These are phyloP conservation scores for Cataglyphis rosenhaueri DNA, from an alignment of 2,888 invertebrate genomes.

Conservation along the genomic window DNA sequence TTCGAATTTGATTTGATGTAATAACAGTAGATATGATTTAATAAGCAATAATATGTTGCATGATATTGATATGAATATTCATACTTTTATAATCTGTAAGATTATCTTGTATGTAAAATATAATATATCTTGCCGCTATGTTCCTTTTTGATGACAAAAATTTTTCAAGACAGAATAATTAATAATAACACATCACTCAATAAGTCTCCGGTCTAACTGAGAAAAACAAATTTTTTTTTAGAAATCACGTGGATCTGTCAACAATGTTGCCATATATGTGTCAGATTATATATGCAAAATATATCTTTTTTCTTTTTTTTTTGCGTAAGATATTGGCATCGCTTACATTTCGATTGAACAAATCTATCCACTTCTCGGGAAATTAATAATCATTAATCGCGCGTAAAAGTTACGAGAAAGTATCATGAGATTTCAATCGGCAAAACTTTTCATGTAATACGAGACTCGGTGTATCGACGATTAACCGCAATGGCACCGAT, in stretches of 20 bases:
- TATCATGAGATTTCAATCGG: background rate
- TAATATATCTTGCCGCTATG: background rate
- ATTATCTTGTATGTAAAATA: background rate
- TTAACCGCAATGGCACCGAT: constrained; percentile 53
- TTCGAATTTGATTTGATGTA: background rate
- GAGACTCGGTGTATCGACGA: constrained; percentile 25
- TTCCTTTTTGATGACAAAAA: background rate
- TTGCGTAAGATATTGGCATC: background rate
- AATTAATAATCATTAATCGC: constrained; percentile 22
- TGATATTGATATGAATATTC: background rate
- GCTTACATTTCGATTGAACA: background rate
- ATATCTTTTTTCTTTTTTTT: background rate
- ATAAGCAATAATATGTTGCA: background rate
- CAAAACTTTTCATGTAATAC: constrained; percentile 10
- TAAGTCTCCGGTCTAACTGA: too few species aligned
- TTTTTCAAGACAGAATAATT: background rate
- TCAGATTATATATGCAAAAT: background rate
- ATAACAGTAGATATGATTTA: background rate
- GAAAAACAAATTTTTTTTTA: too few species aligned
- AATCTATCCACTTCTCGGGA: background rate
- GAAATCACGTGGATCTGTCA: too few species aligned
- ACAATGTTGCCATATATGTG: too few species aligned
- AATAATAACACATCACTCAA: background rate
- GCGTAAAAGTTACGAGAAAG: background rate
- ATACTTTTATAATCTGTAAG: background rate